Conservation (phyloP, 2,113 vertebrate genomes). For the Canis aureus region DNA sequence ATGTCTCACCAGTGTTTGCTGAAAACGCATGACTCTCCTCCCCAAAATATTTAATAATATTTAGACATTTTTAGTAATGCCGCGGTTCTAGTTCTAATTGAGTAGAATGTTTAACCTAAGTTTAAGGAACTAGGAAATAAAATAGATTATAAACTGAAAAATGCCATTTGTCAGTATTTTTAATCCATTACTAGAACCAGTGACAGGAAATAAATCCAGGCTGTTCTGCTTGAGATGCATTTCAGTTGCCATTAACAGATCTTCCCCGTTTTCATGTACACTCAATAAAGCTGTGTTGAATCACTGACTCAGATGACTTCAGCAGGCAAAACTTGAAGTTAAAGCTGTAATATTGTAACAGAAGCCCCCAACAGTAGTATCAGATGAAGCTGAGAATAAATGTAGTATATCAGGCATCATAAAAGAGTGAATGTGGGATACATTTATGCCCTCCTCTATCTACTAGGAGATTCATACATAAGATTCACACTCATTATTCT, state of each 20-base stretch:
- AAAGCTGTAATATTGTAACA: constrained; percentile 68
- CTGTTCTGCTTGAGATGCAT: constrained; percentile 59
- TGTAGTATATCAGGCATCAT: neutral
- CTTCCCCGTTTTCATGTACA: constrained; percentile 65
- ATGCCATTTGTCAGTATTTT: constrained; percentile 73
- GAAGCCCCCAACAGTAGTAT: constrained; percentile 35
- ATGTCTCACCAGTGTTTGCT: neutral
- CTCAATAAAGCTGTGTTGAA: constrained; percentile 58
- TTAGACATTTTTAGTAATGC: constrained; percentile 65
- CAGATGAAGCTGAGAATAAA: constrained; percentile 59
- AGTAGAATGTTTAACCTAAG: constrained; percentile 67
- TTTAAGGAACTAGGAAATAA: constrained; percentile 72
- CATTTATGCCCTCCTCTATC: constrained; percentile 65
- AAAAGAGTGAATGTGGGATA: neutral
- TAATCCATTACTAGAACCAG: constrained; percentile 57
- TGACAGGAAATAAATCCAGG: constrained; percentile 51
- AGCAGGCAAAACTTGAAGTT: constrained; percentile 60
- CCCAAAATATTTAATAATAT: neutral
- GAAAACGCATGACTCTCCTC: constrained; percentile 47
- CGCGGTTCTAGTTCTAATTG: constrained; percentile 77
- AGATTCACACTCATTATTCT: constrained; percentile 72
- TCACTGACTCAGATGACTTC: constrained; percentile 59
- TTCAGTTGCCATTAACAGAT: constrained; percentile 59
- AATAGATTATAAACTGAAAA: constrained; percentile 73
- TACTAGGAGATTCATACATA: constrained; percentile 58